phyloP scores from a whole-genome alignment of 2,888 invertebrate species.

The Mythimna impura region DNA sequence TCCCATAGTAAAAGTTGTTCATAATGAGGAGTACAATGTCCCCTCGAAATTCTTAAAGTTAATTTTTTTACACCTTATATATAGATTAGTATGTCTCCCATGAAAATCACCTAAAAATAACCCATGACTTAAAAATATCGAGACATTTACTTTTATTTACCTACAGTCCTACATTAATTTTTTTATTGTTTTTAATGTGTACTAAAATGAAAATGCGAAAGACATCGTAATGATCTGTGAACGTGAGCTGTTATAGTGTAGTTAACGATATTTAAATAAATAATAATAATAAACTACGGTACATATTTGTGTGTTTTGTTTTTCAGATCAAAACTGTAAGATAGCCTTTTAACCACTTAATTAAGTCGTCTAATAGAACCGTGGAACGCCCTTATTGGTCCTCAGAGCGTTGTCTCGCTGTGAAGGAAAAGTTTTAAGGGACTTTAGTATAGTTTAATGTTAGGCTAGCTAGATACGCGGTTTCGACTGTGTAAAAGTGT shows the following conservation, averaged over 20 bases:
- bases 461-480: background rate
- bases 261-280: no score
- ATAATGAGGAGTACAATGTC: no score
- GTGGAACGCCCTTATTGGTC: conserved; percentile 16
- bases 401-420: background rate
- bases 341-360: background rate
- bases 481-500: background rate
- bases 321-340: conserved; percentile 23
- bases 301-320: conserved; percentile 7
- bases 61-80: no score
- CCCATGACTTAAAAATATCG: background rate
- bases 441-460: conserved; percentile 9
- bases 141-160: background rate
- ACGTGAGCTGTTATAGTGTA: no score
- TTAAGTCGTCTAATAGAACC: conserved; percentile 11
- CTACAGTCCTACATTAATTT: no score
- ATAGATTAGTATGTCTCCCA: no score
- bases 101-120: background rate
- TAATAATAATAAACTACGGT: background rate
- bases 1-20: no score
- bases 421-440: conserved; percentile 7
- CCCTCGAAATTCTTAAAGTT: no score
- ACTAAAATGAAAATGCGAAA: no score
- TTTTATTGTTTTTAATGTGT: no score
- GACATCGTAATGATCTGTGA: no score